phyloP scores from a whole-genome alignment of 2,888 invertebrate species.

The Stratiomys singularior region DNA sequence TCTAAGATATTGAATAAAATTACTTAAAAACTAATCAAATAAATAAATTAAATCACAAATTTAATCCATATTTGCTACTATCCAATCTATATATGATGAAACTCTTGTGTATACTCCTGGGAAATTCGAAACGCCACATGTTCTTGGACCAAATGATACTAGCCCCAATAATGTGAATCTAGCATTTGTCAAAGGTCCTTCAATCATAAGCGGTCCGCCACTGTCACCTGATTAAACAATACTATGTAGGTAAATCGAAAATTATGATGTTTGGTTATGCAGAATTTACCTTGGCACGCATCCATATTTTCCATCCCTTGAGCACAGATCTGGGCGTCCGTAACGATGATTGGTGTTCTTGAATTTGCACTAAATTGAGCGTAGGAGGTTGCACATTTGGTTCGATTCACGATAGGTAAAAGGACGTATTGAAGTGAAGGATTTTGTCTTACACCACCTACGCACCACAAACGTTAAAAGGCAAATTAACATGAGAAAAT shows the following conservation, averaged over 20 bases:
- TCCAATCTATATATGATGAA: conserved; percentile 64
- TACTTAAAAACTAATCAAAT: conserved; percentile 28
- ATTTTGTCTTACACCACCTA: conserved; percentile 53
- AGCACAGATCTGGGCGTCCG: conserved; percentile 62
- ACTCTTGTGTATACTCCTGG: conserved; percentile 66
- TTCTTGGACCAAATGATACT: conserved; percentile 63
- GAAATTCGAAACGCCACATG: conserved; percentile 61
- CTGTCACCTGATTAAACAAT: conserved; percentile 58
- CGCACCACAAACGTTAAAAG: neutral
- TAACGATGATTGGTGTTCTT: conserved; percentile 64
- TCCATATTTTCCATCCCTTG: conserved; percentile 64
- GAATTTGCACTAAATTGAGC: conserved; percentile 64
- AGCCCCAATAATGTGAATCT: conserved; percentile 59
- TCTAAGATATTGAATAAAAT: conserved; percentile 4
- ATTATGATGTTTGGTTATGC: neutral
- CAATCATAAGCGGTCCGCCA: conserved; percentile 64
- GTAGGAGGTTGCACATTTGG: conserved; percentile 63
- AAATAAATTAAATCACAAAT: conserved; percentile 47
- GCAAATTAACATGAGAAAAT: no score
- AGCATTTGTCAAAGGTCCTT: conserved; percentile 53
- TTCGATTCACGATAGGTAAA: conserved; percentile 65
- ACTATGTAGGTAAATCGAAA: neutral
- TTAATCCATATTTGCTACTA: conserved; percentile 60
- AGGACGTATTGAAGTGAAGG: conserved; percentile 64
- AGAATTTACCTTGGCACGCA: conserved; percentile 61